Percentiles rank a stretch among this genome's conserved stretches.
These are phyloP conservation scores for Dilophus febrilis DNA, from an alignment of 2,888 invertebrate species.

Conservation along the genomic window DNA sequence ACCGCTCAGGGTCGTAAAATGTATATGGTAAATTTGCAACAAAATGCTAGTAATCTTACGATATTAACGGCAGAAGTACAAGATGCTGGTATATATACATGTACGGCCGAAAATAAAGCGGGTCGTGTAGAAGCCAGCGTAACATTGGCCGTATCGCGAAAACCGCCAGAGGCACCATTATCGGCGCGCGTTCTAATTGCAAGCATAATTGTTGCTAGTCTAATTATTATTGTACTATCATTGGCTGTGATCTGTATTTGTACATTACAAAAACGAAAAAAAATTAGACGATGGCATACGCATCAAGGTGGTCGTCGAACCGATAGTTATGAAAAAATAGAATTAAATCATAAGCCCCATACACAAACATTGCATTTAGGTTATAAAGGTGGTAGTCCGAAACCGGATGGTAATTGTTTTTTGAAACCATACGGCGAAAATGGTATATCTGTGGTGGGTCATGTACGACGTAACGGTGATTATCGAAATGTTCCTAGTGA, in stretches of 20 bases:
- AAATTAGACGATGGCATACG: conserved; percentile 34
- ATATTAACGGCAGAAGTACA: conserved; percentile 53
- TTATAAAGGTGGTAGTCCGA: conserved; percentile 17
- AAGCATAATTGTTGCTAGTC: conserved; percentile 50
- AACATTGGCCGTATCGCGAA: conserved; percentile 50
- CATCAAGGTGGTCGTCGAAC: conserved; percentile 31
- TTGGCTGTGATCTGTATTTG: conserved; percentile 47
- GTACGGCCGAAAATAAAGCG: conserved; percentile 65
- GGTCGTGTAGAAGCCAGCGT: conserved; percentile 59
- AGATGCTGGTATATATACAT: conserved; percentile 60
- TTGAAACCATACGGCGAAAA: conserved; percentile 13
- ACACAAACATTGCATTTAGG: conserved; percentile 16
- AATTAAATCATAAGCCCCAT: conserved; percentile 43
- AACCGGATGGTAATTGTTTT: conserved; percentile 16
- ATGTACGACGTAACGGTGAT: conserved; percentile 42
- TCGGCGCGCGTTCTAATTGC: conserved; percentile 44
- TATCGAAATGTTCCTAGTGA: conserved; percentile 56
- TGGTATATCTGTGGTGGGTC: conserved; percentile 28
- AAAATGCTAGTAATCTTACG: conserved; percentile 54
- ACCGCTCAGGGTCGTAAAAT: conserved; percentile 37
- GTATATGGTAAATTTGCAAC: conserved; percentile 47
- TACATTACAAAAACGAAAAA: conserved; percentile 40
- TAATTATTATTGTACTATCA: conserved; percentile 47
- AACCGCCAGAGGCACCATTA: conserved; percentile 40
- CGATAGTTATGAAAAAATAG: conserved; percentile 66